These are phyloP conservation scores for Tetragnatha versicolor DNA, from an alignment of 1,140 invertebrate genomes.

Conservation along the genomic window DNA sequence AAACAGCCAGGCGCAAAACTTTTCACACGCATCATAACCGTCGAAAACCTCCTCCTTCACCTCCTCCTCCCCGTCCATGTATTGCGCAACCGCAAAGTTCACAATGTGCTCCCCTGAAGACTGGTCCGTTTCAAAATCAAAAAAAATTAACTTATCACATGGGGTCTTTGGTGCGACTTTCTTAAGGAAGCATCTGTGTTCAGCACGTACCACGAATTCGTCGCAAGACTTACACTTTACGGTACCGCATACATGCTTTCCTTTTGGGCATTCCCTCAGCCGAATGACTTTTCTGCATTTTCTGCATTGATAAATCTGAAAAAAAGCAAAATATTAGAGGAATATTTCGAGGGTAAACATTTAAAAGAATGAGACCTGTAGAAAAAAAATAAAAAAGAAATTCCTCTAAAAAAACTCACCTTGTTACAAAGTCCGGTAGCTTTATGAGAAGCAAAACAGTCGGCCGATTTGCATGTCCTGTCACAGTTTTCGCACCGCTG, in stretches of 20 bases:
- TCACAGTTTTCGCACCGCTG: not conserved
- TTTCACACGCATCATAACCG: not conserved
- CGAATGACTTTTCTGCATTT: not conserved
- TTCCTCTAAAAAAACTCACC: not conserved
- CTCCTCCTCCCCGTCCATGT: not conserved
- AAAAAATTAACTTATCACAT: not conserved
- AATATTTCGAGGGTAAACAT: not conserved
- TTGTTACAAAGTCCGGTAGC: not conserved
- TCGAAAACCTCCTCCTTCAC: not conserved
- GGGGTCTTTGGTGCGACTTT: not conserved
- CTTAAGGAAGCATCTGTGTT: not conserved
- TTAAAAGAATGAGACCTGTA: too few relatives aligned
- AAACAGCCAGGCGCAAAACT: conserved; percentile 1
- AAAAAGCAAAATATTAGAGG: not conserved
- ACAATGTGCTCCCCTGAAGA: not conserved
- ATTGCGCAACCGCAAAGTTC: not conserved
- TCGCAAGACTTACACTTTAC: not conserved
- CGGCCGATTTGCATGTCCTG: not conserved
- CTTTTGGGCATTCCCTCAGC: not conserved
- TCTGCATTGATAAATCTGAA: not conserved
- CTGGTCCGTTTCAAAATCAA: not conserved
- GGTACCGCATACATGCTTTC: not conserved
- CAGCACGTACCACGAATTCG: not conserved
- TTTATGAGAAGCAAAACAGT: not conserved
- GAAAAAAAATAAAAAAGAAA: not conserved